A percentile compares a stretch with the other conserved stretches of the same genome.
These are phyloP conservation scores for Poliocrania exsul DNA, from an alignment of 2,797 vertebrate species.

Conservation along the genomic window DNA sequence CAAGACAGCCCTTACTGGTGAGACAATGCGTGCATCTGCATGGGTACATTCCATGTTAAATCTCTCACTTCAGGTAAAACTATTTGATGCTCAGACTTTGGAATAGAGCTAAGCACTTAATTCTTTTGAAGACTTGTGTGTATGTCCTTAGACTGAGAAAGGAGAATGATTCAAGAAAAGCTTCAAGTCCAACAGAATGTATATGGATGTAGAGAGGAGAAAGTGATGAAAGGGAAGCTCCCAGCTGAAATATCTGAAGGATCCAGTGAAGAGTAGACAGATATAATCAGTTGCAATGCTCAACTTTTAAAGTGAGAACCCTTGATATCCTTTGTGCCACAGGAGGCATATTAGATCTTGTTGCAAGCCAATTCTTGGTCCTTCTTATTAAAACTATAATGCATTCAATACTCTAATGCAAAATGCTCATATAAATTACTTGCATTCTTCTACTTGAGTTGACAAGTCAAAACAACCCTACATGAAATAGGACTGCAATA, in stretches of 20 bases:
- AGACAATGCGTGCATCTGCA: neutral
- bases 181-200: neutral
- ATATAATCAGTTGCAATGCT: neutral
- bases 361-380: neutral
- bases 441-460: conserved; percentile 23
- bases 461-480: conserved; percentile 1
- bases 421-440: conserved; percentile 20
- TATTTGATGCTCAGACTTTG: neutral
- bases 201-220: neutral
- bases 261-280: neutral
- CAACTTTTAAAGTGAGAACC: neutral
- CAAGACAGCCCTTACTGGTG: neutral
- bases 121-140: neutral
- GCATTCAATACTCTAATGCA: neutral
- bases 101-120: neutral
- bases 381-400: conserved; percentile 25
- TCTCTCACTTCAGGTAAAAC: neutral
- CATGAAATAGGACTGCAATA: neutral
- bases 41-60: neutral
- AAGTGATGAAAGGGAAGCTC: neutral
- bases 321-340: neutral
- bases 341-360: neutral
- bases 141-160: neutral
- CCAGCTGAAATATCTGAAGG: neutral
- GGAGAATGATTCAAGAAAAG: neutral